Percentiles rank a stretch among this genome's conserved stretches.
phyloP scores from a whole-genome alignment of 2,888 invertebrate genomes.

The Agonopterix arenella region DNA sequence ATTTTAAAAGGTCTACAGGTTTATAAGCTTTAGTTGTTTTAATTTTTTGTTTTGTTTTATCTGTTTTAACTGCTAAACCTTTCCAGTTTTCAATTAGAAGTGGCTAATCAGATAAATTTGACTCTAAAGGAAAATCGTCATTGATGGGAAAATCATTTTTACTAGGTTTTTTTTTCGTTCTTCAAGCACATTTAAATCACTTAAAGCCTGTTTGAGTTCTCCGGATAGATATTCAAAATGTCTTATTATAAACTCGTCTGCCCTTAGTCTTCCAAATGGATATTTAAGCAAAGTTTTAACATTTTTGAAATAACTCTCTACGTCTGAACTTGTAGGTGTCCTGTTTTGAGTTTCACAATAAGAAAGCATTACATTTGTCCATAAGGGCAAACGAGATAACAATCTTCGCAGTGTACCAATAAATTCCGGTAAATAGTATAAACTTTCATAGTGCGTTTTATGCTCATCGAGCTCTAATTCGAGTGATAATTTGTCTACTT shows the following conservation, averaged over 20 bases:
- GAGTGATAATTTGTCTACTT: background rate
- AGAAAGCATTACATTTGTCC: background rate
- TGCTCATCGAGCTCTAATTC: background rate
- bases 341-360: background rate
- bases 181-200: constrained; percentile 4
- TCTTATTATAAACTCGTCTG: constrained; percentile 5
- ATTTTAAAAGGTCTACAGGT: background rate
- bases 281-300: constrained; percentile 1
- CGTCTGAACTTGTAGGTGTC: background rate
- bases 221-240: constrained; percentile 7
- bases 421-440: background rate
- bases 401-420: background rate
- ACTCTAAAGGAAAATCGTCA: background rate
- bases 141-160: background rate
- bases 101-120: background rate
- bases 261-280: constrained; percentile 4
- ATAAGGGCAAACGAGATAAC: background rate
- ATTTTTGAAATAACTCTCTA: background rate
- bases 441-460: background rate
- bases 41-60: background rate
- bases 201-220: constrained; percentile 6
- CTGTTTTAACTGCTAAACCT: background rate
- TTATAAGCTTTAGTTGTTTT: background rate
- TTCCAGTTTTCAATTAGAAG: background rate
- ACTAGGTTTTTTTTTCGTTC: background rate